These are phyloP conservation scores for Dolichoris vasculosae DNA, from an alignment of 1,140 invertebrate genomes.

Conservation along the genomic window DNA sequence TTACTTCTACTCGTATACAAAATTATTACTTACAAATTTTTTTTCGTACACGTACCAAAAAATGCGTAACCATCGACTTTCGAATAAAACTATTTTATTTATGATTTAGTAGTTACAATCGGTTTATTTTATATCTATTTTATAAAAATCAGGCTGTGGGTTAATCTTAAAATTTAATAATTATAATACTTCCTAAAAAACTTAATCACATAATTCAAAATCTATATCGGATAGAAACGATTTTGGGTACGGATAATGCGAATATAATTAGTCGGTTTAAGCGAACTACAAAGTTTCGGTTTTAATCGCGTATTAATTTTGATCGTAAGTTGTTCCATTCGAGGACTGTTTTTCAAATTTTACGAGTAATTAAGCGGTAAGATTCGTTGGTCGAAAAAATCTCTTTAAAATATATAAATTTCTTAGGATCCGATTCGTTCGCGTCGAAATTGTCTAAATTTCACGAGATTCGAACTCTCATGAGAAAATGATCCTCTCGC, in stretches of 20 bases:
- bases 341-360: neutral
- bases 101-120: too few species aligned
- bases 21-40: too few species aligned
- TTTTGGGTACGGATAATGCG: neutral
- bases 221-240: too few species aligned
- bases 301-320: neutral
- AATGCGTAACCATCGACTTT: too few species aligned
- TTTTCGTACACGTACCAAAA: too few species aligned
- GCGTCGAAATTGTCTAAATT: neutral
- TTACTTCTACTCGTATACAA: too few species aligned
- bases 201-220: too few species aligned
- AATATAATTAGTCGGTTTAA: neutral
- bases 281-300: conserved; percentile 18
- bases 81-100: too few species aligned
- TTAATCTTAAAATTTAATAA: too few species aligned
- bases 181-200: too few species aligned
- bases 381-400: neutral
- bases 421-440: neutral
- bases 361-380: neutral
- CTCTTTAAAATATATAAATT: neutral
- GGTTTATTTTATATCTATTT: too few species aligned
- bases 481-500: neutral
- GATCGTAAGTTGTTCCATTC: neutral
- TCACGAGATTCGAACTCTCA: neutral
- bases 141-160: too few species aligned